Base-by-base conservation (phyloP, 1,140 invertebrate species). In the Aporrectodea caliginosa region DNA sequence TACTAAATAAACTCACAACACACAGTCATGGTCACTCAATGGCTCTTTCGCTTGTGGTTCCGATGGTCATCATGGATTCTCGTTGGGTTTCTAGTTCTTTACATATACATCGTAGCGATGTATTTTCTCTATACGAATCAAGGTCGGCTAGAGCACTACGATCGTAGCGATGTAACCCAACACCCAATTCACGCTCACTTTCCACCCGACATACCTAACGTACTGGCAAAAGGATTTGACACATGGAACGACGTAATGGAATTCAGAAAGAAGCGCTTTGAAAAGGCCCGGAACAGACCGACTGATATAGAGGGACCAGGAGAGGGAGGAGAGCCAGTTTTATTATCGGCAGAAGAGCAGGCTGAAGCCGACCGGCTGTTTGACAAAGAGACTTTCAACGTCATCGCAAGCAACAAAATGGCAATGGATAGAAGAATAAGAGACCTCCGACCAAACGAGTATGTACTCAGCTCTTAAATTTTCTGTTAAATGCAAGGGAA, bases 321-420 rank as follows among this genome's bases (percentile, higher is more conserved):
- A 22, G 87, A 88, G 82, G 73, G 75, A 0, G 87, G 87, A n/a
- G 69, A 73, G 69, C 73, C 84, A 0, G 82, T 88, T 0, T 22
- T 79, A 27, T 78, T 88, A 2, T 35, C 69, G 16, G 93, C 93
- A 75, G 91, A 94, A 81, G 89, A 91, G 82, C 79, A 76, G 31
- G 22, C 35, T 31, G 73, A 73, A 27, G 78, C 78, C 35, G 82
- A 82, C 27, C 71, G 70, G 34, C 84, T 92, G 30, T 92, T 93
- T 83, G 90, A 92, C 80, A 92, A 92, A 70, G 93, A 95, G 87
- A 94, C 94, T 2, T 94, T 96, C 84, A 96, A 97, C 89, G 92
- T 93, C 70, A 89, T 94, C 43, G 89, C 94, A 2, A 95, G 94
- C 84, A 93, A 96, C 86, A 93, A 92, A 88, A 95, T 96, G 83